phyloP scores from a whole-genome alignment of 2,797 vertebrate species.

The Pantherophis vulpinus region DNA sequence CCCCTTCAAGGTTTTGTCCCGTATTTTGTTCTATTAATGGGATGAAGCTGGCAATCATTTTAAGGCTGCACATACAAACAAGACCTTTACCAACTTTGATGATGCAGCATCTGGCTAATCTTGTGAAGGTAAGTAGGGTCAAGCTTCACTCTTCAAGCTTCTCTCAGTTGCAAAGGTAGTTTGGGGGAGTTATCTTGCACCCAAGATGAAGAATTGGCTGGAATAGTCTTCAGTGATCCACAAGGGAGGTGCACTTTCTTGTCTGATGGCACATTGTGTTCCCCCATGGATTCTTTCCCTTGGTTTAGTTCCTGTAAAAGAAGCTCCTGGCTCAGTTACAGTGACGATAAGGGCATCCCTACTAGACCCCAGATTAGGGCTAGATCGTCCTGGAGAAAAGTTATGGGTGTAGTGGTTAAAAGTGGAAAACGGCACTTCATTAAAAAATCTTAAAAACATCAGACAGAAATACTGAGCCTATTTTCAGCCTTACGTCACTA shows the following conservation, averaged over 20 bases:
- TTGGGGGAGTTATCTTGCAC: neutral
- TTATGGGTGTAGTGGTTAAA: neutral
- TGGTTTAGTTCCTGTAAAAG: neutral
- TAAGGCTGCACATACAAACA: neutral
- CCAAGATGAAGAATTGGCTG: neutral
- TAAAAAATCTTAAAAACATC: neutral
- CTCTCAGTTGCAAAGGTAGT: neutral
- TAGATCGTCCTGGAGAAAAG: neutral
- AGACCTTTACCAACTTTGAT: neutral
- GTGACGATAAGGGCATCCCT: accelerated
- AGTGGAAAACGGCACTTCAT: neutral
- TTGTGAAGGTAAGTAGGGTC: neutral
- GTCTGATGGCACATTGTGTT: too few species aligned
- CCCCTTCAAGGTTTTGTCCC: neutral
- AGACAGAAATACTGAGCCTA: neutral
- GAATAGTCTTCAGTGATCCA: neutral
- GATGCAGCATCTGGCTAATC: neutral
- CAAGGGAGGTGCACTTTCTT: neutral
- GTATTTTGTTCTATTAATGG: neutral
- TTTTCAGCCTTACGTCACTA: neutral
- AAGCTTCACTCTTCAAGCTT: neutral
- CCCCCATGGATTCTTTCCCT: neutral
- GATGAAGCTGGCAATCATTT: neutral
- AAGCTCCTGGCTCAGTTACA: neutral
- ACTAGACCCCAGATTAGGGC: neutral